Evolutionary conservation across 1,140 invertebrate species (phyloP).

Genomic region (Drosophila seguyi): DNA sequence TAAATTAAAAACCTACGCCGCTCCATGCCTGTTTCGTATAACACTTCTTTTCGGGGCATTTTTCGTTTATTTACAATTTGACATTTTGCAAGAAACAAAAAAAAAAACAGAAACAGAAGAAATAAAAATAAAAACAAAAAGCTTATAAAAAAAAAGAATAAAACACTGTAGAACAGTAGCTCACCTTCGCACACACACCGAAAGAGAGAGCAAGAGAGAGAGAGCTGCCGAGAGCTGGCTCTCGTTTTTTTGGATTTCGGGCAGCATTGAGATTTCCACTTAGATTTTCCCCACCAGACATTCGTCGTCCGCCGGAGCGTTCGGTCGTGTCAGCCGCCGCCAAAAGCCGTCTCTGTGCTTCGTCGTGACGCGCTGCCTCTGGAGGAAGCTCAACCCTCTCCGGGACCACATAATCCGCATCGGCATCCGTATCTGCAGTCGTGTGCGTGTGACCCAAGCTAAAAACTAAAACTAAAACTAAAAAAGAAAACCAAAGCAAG

Average conservation of each 20-base stretch:
- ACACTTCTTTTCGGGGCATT: conserved; percentile 62
- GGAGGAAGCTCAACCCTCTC: conserved; percentile 35
- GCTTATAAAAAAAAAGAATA: conserved; percentile 43
- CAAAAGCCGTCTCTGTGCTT: background rate
- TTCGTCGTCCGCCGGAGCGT: conserved; percentile 68
- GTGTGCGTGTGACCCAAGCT: conserved; percentile 40
- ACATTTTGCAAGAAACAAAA: conserved; percentile 71
- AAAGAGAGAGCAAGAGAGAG: conserved; percentile 1
- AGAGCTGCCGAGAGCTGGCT: conserved; percentile 16
- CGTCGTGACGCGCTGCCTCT: conserved; percentile 3
- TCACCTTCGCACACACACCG: conserved; percentile 57
- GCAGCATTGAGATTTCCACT: conserved; percentile 68
- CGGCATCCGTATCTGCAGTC: conserved; percentile 9
- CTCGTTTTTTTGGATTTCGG: conserved; percentile 48
- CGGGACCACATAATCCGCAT: conserved; percentile 30
- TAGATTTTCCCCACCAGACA: conserved; percentile 77
- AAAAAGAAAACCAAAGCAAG: conserved; percentile 9
- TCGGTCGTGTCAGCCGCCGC: conserved; percentile 64
- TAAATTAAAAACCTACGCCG: background rate
- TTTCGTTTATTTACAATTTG: conserved; percentile 82
- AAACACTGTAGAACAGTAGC: conserved; percentile 49
- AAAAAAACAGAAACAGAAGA: conserved; percentile 2
- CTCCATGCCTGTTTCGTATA: conserved; percentile 57
- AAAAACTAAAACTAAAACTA: conserved; percentile 30
- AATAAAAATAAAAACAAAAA: conserved; percentile 1